Evolutionary conservation across 2,113 vertebrate genomes (phyloP).

Genomic region (Cisticola juncidis): DNA sequence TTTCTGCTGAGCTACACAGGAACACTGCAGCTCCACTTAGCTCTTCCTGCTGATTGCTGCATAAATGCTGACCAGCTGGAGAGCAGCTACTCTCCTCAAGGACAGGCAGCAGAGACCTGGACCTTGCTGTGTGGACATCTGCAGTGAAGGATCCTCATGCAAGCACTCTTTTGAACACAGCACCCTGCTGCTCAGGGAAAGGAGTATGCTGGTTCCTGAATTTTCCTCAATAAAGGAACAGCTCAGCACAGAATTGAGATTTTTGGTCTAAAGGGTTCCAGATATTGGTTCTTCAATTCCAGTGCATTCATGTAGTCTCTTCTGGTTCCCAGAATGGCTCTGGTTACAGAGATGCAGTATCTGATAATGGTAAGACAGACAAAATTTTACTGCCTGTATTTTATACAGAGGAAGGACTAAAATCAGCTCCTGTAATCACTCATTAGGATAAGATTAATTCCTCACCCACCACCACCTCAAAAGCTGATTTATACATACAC

Average conservation of each 20-base stretch:
- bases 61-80: background rate
- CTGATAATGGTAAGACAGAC: background rate
- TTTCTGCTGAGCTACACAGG: constrained; percentile 34
- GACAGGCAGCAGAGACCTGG: background rate
- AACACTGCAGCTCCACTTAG: background rate
- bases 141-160: background rate
- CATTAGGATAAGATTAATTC: background rate
- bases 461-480: background rate
- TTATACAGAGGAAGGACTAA: background rate
- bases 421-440: background rate
- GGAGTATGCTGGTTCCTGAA: background rate
- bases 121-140: background rate
- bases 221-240: background rate
- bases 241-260: background rate
- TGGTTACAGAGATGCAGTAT: background rate
- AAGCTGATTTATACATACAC: background rate
- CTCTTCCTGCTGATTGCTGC: constrained; percentile 5
- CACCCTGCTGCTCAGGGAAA: background rate
- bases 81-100: background rate
- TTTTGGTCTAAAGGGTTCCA: background rate
- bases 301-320: background rate
- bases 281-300: background rate
- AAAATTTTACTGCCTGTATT: background rate
- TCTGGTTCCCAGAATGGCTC: background rate
- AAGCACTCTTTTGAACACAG: background rate